phyloP scores from a whole-genome alignment of 1,140 invertebrate species.

The Odontomachus brunneus region DNA sequence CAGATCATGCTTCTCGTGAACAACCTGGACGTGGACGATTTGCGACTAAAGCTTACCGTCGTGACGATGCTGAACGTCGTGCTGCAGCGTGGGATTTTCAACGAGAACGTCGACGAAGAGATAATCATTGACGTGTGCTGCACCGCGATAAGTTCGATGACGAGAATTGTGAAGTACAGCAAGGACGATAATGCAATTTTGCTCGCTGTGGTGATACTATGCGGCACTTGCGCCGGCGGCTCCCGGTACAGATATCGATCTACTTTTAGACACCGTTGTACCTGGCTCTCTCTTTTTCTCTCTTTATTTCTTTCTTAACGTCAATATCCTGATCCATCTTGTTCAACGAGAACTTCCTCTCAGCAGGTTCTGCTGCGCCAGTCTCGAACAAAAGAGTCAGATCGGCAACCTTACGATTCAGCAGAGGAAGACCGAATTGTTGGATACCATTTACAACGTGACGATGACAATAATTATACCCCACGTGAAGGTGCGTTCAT shows the following conservation, averaged over 20 bases:
- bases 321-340: not conserved
- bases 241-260: constrained; percentile 41
- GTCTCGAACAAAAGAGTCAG: not conserved
- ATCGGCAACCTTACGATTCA: not conserved
- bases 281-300: not conserved
- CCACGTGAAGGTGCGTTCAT: constrained; percentile 61
- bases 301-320: no score
- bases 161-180: constrained; percentile 51
- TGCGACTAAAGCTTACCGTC: constrained; percentile 30
- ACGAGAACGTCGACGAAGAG: constrained; percentile 5
- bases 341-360: not conserved
- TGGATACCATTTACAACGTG: constrained; percentile 16
- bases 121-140: constrained; percentile 49
- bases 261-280: not conserved
- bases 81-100: constrained; percentile 20
- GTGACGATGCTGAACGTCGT: constrained; percentile 53
- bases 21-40: constrained; percentile 27
- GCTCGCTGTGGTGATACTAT: constrained; percentile 25
- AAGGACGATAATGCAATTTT: constrained; percentile 49
- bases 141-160: constrained; percentile 53
- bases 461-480: constrained; percentile 65
- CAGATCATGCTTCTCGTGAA: constrained; percentile 52
- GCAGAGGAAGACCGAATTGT: not conserved
- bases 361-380: constrained; percentile 39
- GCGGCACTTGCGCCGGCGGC: constrained; percentile 51